Evolutionary conservation across 2,888 invertebrate species (phyloP), one percentile per base, ranked within the genome.

Genomic region (Athrips mouffetella): DNA sequence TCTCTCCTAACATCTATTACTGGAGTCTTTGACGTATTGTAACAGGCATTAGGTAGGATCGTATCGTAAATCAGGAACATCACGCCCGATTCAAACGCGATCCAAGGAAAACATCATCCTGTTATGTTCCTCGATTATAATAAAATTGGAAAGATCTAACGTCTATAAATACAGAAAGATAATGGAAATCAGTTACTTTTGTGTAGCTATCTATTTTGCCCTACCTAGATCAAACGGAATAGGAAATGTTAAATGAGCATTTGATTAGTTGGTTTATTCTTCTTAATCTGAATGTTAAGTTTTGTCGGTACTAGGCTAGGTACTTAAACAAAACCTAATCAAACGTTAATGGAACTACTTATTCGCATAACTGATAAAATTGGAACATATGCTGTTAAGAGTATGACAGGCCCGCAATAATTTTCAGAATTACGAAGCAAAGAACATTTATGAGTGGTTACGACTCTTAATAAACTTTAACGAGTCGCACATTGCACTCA

Each of bases 81-180:
- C 23, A 13, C 16, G 1, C 54, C 56, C 57, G 59, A n/a, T n/a
- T 55, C 57, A 55, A 57, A 57, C 60, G 15, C 25, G 55, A 56
- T 67, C 63, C 59, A 63, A 64, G 58, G 66, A 68, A 64, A 70
- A 65, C 65, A 65, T 42, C 47, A 48, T 51, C 48, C 18, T 45
- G 45, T 29, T 48, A 56, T 57, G 54, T 48, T 49, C 54, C 57
- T 53, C 50, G 52, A 53, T 47, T 47, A n/a, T 30, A 5, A 46
- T 53, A 60, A 63, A 57, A 55, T 57, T 54, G 51, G n/a, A 53
- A 59, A 53, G 52, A 51, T 27, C 50, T 48, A 41, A 49, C 51
- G 50, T 60, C 55, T 52, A 54, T 57, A 56, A 53, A 58, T 61
- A 42, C 21, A 42, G n/a, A 29, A 62, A 58, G 23, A 50, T 56